Base-by-base conservation (phyloP, 2,113 vertebrate genomes). In the Gambusia affinis region DNA sequence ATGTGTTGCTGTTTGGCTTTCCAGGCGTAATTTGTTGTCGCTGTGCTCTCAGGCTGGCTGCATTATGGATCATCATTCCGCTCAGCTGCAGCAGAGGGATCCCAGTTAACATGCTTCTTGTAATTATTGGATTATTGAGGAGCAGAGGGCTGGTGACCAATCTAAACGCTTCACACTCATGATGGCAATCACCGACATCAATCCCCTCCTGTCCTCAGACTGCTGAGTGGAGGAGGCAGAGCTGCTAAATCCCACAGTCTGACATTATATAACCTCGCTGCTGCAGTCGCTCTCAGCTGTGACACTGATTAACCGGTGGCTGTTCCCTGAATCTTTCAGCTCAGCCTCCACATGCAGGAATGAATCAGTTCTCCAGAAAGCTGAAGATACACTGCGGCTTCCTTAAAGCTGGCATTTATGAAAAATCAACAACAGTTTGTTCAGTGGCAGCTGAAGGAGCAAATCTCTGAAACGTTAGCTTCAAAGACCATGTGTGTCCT, bases 221-320 rank as follows among this genome's bases (percentile, higher is more conserved):
- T 74, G 72, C 82, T 82, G 79, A 83, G 87, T 80, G 85, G 87
- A 84, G 89, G 86, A 87, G 86, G 85, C 75, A 76, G 81, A 75
- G 82, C 82, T 83, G 82, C 87, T 89, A 84, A 89, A 88, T 91
- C 89, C 88, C 89, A 88, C 89, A 87, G 74, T 88, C 83, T 85
- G 80, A 65, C 78, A 70, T 91, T 91, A 91, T 85, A 88, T 88
- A 91, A 91, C 73, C 84, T 79, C 78, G 33, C 75, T 84, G 80
- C 86, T 88, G 89, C 89, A 91, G 89, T 80, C 80, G 74, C 82
- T 82, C 78, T 85, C 85, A 79, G 79, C 87, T 87, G 87, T 86
- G 87, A 83, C 80, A 82, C 82, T 86, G 87, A 91, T 88, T 80
- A 89, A 88, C 83, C 76, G 87, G 79, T 86, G 85, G 83, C 60